A percentile compares a stretch with the other conserved stretches of the same genome.
Conservation (phyloP, 1,140 invertebrate species). For the Orius insidiosus region DNA sequence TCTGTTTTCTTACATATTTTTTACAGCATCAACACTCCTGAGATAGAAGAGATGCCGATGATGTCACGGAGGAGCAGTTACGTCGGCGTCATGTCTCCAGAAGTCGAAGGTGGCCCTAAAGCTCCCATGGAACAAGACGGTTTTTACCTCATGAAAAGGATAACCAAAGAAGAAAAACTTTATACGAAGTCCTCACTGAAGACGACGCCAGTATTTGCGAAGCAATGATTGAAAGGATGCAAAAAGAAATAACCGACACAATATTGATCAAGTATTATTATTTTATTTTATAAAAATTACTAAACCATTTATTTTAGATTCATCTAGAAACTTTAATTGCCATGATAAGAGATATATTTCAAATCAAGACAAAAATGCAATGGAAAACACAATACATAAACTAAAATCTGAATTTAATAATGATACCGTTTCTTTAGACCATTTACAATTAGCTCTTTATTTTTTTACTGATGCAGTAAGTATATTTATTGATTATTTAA, state of each 20-base stretch:
- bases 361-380: too few relatives aligned
- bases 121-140: conserved; percentile 62
- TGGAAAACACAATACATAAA: too few relatives aligned
- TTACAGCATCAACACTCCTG: conserved; percentile 11
- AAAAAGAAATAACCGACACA: conserved; percentile 32
- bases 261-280: too few relatives aligned
- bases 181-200: conserved; percentile 74
- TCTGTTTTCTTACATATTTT: not conserved
- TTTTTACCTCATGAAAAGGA: conserved; percentile 96
- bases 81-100: conserved; percentile 59
- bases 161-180: conserved; percentile 78
- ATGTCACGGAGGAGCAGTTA: conserved; percentile 36
- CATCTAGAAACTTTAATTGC: conserved; percentile 60
- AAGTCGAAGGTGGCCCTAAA: conserved; percentile 33
- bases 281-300: not conserved
- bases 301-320: conserved; percentile 30
- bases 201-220: conserved; percentile 74
- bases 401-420: too few relatives aligned
- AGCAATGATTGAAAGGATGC: conserved; percentile 62
- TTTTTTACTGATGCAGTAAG: conserved; percentile 51
- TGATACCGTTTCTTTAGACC: conserved; percentile 72
- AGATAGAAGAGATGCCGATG: conserved; percentile 6
- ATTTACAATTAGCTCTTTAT: conserved; percentile 83
- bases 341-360: conserved; percentile 64
- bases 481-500: not conserved